Base-by-base conservation (phyloP, 2,113 vertebrate species). In the Paralichthys olivaceus region DNA sequence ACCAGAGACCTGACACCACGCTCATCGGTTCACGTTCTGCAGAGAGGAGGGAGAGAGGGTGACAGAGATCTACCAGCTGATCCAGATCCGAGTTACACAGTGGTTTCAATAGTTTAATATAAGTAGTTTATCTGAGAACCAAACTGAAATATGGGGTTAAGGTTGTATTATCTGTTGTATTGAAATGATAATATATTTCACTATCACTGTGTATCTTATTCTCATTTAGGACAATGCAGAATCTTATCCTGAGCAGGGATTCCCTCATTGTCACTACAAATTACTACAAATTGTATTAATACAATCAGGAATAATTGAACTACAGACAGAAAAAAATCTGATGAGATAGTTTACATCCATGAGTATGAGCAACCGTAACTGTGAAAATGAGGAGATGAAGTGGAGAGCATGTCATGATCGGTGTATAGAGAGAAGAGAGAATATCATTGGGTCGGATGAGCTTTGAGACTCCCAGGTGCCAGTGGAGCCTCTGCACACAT, bases 401-500 rank as follows among this genome's bases (percentile, higher is more conserved):
- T 47, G 56, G 40, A 83, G 66, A 78, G 28, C 15, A 47, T 17
- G 43, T 47, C 6, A 11, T 40, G 12, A 3, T 40, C 2, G 43
- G 15, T 19, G 43, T 19, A 5, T 3, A 47, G 14, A 12, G 56
- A 59, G 54, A 55, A 55, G 55, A 64, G 63, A 70, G 68, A 81
- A 40, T 66, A 77, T 86, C 62, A 85, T 84, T 71, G 43, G 67
- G 45, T 17, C 63, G 73, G 80, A 72, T 68, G 61, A 43, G 72
- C 68, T 72, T 57, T 66, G 59, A 66, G 59, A 84, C 32, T 77
- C 59, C 58, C 75, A 59, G 68, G 51, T 73, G 84, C 69, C 66
- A 26, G 23, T 47, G 58, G 19, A 28, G 63, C 75, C 71, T 74
- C 81, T 71, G 34, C 22, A 37, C 79, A 84, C 91, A 85, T 87